phyloP scores from a whole-genome alignment of 2,888 invertebrate genomes.

The Apodemia hepburni region DNA sequence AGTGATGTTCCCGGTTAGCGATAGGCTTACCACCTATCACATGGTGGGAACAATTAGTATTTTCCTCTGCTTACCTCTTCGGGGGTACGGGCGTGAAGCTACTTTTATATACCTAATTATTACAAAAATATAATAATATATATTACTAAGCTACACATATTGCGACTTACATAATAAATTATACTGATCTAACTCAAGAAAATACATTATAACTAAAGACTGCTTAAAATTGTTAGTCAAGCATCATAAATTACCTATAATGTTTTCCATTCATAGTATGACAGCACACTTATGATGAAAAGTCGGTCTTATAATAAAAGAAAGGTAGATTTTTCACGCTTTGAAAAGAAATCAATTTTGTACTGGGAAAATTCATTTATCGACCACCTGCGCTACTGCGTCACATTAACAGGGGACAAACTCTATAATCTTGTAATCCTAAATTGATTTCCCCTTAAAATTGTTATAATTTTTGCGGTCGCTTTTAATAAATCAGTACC shows the following conservation, averaged over 20 bases:
- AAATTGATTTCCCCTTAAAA: not conserved
- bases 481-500: too few species aligned
- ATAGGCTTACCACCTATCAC: too few species aligned
- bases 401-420: not conserved
- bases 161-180: too few species aligned
- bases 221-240: not conserved
- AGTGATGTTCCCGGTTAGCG: too few species aligned
- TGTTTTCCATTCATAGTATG: conserved; percentile 4
- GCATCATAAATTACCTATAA: conserved; percentile 5
- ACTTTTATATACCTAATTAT: too few species aligned
- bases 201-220: not conserved
- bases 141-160: too few species aligned
- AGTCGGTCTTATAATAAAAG: conserved; percentile 2
- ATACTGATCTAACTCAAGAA: not conserved
- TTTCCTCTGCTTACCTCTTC: too few species aligned
- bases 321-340: conserved; percentile 10
- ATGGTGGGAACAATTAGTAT: too few species aligned
- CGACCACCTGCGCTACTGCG: conserved; percentile 49
- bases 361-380: conserved; percentile 47
- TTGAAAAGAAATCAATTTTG: conserved; percentile 59
- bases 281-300: conserved; percentile 6
- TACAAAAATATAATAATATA: too few species aligned
- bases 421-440: not conserved
- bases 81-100: too few species aligned
- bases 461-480: too few species aligned